Percentiles rank a stretch among this genome's conserved stretches.
Conservation (phyloP, 2,888 invertebrate genomes). For the Macrosiphum euphorbiae region DNA sequence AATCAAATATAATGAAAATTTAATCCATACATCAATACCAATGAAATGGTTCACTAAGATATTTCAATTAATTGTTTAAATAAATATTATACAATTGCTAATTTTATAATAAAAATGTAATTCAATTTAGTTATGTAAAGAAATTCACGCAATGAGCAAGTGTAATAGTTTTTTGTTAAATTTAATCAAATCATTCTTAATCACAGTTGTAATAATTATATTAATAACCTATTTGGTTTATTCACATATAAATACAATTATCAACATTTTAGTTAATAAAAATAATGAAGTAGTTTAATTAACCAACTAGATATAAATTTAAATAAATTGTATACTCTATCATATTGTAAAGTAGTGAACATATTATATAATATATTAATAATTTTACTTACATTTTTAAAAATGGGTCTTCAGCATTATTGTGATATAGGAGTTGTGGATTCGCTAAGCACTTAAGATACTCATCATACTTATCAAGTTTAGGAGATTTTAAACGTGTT, state of each 20-base stretch:
- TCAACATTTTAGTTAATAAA: background rate
- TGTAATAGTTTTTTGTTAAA: no score
- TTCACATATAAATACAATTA: background rate
- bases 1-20: no score
- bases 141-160: no score
- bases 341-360: background rate
- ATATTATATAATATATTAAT: background rate
- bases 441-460: conserved; percentile 29
- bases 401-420: conserved; percentile 61
- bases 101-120: background rate
- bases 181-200: no score
- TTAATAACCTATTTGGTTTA: background rate
- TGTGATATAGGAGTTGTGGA: conserved; percentile 32
- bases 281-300: background rate
- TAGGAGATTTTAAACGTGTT: background rate
- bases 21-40: no score
- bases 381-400: conserved; percentile 59
- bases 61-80: no score
- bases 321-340: background rate
- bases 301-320: background rate
- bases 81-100: no score
- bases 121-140: background rate
- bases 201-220: background rate
- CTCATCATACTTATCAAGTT: conserved; percentile 51
- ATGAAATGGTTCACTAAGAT: no score